phyloP scores from a whole-genome alignment of 2,113 vertebrate species.

The Boleophthalmus pectinirostris region DNA sequence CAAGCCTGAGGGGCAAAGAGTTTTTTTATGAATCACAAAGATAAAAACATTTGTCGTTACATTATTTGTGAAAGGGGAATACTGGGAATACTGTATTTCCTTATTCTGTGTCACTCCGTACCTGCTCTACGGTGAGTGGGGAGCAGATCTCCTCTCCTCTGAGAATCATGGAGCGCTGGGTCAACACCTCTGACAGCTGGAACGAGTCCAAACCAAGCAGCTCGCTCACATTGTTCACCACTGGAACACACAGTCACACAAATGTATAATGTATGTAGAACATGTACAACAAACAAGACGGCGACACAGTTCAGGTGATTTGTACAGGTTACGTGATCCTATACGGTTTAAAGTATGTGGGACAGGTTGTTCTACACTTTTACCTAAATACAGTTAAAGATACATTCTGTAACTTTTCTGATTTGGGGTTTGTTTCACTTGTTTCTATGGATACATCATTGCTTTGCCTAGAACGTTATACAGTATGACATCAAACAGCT shows the following conservation, averaged over 20 bases:
- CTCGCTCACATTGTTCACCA: constrained; percentile 86
- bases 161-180: constrained; percentile 92
- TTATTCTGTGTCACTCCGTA: constrained; percentile 31
- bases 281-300: constrained; percentile 4
- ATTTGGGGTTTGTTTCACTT: too few relatives aligned
- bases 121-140: constrained; percentile 91
- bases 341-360: constrained; percentile 33
- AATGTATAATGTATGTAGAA: constrained; percentile 4
- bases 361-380: too few relatives aligned
- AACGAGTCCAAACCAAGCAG: constrained; percentile 89
- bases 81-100: neutral
- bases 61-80: neutral
- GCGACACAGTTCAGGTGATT: constrained; percentile 25
- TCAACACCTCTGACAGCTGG: constrained; percentile 91
- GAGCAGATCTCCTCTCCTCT: constrained; percentile 93
- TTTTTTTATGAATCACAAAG: neutral
- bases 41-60: too few relatives aligned
- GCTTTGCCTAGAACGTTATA: too few relatives aligned
- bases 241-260: constrained; percentile 65
- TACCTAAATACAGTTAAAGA: too few relatives aligned
- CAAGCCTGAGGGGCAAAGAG: neutral
- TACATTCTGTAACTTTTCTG: too few relatives aligned
- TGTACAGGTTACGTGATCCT: constrained; percentile 17
- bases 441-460: too few relatives aligned
- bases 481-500: too few relatives aligned